Percentiles rank a stretch among this genome's conserved stretches.
Conservation (phyloP, 2,113 vertebrate genomes). For the Baryphthengus martii region DNA sequence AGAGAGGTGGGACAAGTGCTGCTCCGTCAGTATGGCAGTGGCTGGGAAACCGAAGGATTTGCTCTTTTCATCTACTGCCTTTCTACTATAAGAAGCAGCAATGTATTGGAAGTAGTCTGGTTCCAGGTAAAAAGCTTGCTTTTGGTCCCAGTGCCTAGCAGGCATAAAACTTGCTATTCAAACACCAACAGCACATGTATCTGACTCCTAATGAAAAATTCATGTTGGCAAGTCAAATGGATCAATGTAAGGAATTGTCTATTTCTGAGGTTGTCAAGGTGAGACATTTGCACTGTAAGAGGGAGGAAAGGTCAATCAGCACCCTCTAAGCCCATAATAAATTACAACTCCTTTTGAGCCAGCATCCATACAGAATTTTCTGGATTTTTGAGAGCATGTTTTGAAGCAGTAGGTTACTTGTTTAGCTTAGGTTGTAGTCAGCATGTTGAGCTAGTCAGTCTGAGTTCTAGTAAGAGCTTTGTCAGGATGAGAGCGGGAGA, state of each 20-base stretch:
- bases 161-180: not conserved
- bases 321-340: not conserved
- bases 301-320: not conserved
- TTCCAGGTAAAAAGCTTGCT: not conserved
- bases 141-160: not conserved
- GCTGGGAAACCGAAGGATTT: not conserved
- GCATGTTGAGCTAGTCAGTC: not conserved
- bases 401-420: not conserved
- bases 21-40: not conserved
- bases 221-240: not conserved
- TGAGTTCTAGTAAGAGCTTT: not conserved
- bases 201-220: not conserved
- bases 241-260: not conserved
- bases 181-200: fast-evolving
- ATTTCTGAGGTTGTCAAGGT: not conserved
- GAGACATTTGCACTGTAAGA: not conserved
- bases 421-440: not conserved
- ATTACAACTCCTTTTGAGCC: not conserved
- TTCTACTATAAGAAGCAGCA: not conserved
- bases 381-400: not conserved
- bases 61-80: not conserved
- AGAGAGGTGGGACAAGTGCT: not conserved
- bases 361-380: not conserved
- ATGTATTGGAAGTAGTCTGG: not conserved
- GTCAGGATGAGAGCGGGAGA: not conserved